Percentiles rank a stretch among this genome's conserved stretches.
Evolutionary conservation across 2,888 invertebrate genomes (phyloP).

Genomic region (Xestia xanthographa): DNA sequence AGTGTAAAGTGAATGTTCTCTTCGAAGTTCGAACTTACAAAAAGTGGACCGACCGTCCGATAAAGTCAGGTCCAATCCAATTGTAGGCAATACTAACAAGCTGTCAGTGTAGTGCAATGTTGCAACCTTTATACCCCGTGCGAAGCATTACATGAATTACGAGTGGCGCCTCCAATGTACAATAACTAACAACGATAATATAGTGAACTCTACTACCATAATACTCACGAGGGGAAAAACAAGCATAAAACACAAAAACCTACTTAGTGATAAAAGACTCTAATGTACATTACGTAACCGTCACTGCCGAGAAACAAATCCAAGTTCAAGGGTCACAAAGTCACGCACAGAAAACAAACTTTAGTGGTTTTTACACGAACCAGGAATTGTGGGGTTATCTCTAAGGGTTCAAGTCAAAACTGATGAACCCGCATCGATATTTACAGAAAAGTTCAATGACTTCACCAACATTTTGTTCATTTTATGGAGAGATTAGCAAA

Average conservation of each 20-base stretch:
- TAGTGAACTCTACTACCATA: conserved; percentile 19
- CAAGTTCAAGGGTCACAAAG: conserved; percentile 37
- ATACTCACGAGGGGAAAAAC: conserved; percentile 3
- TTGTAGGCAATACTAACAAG: conserved; percentile 49
- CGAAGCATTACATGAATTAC: conserved; percentile 49
- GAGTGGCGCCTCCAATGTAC: conserved; percentile 24
- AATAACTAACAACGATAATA: conserved; percentile 38
- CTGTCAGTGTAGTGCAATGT: conserved; percentile 31
- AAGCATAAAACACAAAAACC: conserved; percentile 4
- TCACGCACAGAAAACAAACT: conserved; percentile 16
- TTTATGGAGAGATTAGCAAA: conserved; percentile 17
- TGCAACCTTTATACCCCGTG: conserved; percentile 45
- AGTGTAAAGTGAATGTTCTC: conserved; percentile 29
- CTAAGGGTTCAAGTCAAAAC: conserved; percentile 42
- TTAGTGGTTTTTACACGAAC: conserved; percentile 21
- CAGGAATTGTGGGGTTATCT: conserved; percentile 52
- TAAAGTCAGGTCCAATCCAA: conserved; percentile 31
- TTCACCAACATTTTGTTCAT: conserved; percentile 31
- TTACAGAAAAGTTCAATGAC: conserved; percentile 49
- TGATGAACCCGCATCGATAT: conserved; percentile 43
- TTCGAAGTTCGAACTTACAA: conserved; percentile 25
- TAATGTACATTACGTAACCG: conserved; percentile 29
- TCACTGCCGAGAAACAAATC: conserved; percentile 18
- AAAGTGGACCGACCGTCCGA: conserved; percentile 40
- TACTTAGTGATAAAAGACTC: conserved; percentile 12